These are phyloP conservation scores for Temnothorax ravouxi DNA, from an alignment of 2,888 invertebrate species.

Conservation along the genomic window DNA sequence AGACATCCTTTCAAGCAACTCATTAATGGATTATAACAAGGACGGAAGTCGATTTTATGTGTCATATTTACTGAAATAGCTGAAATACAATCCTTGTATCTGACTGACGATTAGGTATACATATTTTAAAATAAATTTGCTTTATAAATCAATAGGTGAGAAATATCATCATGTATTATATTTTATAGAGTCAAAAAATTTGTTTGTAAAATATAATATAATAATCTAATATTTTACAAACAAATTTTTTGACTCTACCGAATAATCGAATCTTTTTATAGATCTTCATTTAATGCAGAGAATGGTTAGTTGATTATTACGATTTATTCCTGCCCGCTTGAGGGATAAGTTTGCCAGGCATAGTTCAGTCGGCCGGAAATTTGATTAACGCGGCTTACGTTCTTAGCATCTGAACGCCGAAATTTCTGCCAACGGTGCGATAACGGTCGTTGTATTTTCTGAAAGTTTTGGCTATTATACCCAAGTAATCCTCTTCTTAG, in stretches of 20 bases:
- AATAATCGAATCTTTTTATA: neutral
- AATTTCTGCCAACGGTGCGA: constrained; percentile 55
- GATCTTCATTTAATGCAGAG: neutral
- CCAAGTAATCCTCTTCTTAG: constrained; percentile 67
- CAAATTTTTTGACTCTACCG: neutral
- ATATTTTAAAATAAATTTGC: neutral
- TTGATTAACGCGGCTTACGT: constrained; percentile 40
- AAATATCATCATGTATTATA: neutral
- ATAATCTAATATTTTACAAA: no score
- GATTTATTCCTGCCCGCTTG: constrained; percentile 1
- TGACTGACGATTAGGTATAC: neutral
- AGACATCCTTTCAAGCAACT: constrained; percentile 37
- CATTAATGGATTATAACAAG: constrained; percentile 47
- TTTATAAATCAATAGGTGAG: neutral
- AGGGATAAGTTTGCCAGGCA: neutral
- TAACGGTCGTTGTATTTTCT: constrained; percentile 55
- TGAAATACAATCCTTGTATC: constrained; percentile 50
- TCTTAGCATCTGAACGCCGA: neutral
- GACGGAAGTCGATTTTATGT: constrained; percentile 59
- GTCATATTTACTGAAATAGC: constrained; percentile 64
- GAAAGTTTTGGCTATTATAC: constrained; percentile 70
- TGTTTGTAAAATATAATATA: no score
- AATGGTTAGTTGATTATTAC: neutral
- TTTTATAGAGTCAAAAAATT: no score
- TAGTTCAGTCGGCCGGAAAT: constrained; percentile 26